phyloP scores from a whole-genome alignment of 2,797 vertebrate species.

The Spheniscus humboldti region DNA sequence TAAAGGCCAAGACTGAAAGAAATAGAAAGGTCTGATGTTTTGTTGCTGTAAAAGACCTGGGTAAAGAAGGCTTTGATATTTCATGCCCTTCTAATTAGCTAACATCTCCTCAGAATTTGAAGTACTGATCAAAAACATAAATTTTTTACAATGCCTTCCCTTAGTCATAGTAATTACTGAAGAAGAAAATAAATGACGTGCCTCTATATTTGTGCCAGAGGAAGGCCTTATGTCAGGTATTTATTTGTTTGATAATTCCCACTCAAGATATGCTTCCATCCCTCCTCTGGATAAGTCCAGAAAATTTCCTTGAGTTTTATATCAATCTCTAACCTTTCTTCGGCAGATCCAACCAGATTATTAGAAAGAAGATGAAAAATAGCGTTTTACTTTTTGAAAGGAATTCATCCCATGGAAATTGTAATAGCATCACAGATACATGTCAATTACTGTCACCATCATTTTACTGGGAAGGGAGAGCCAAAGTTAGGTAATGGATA shows the following conservation, averaged over 20 bases:
- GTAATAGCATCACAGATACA: neutral
- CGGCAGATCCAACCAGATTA: neutral
- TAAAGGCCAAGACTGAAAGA: neutral
- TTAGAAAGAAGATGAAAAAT: neutral
- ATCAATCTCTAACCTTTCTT: neutral
- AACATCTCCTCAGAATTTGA: neutral
- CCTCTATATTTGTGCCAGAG: neutral
- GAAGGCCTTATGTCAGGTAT: neutral
- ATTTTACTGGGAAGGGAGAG: neutral
- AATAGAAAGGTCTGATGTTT: neutral
- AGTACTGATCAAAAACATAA: neutral
- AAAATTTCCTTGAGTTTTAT: neutral
- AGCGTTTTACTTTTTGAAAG: neutral
- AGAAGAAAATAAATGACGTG: neutral
- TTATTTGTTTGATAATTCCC: neutral
- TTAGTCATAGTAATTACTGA: neutral
- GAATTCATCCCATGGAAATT: neutral
- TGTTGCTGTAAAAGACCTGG: neutral
- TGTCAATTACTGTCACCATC: neutral
- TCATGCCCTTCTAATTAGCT: neutral
- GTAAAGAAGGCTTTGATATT: neutral
- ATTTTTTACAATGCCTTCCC: neutral
- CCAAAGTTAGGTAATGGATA: neutral
- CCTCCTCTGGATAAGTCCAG: neutral
- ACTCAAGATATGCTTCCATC: neutral